Evolutionary conservation across 2,888 invertebrate species (phyloP).

Genomic region (Cantharis rustica): DNA sequence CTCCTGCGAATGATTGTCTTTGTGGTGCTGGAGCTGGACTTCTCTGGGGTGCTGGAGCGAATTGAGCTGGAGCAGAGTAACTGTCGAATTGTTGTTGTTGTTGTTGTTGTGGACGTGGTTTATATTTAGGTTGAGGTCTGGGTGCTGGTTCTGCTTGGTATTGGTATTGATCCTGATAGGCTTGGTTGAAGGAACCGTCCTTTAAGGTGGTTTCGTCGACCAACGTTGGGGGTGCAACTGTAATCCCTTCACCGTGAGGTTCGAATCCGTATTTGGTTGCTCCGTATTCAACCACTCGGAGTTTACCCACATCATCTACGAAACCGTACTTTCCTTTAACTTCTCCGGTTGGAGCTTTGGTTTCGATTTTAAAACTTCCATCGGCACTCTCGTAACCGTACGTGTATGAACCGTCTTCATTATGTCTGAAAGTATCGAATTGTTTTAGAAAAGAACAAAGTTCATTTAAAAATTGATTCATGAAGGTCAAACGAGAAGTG

Average conservation of each 20-base stretch:
- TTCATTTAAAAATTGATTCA: neutral
- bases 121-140: conserved; percentile 39
- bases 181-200: conserved; percentile 51
- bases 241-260: conserved; percentile 85
- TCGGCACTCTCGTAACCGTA: conserved; percentile 89
- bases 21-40: conserved; percentile 23
- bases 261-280: conserved; percentile 88
- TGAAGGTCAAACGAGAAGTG: neutral
- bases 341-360: conserved; percentile 78
- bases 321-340: conserved; percentile 92
- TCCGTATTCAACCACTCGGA: conserved; percentile 85
- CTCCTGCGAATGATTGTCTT: conserved; percentile 44
- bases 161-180: conserved; percentile 53
- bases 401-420: conserved; percentile 89
- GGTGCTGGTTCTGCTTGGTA: conserved; percentile 40
- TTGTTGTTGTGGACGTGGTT: conserved; percentile 34
- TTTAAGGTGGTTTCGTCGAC: conserved; percentile 62
- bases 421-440: conserved; percentile 65
- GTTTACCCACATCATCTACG: conserved; percentile 80
- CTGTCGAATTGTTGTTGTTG: conserved; percentile 35
- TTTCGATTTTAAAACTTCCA: conserved; percentile 89
- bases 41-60: conserved; percentile 32
- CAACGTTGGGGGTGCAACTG: conserved; percentile 70
- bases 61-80: conserved; percentile 33
- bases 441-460: neutral